Percentiles rank a stretch among this genome's conserved stretches.
phyloP scores from a whole-genome alignment of 1,140 invertebrate species.

The Diachasmimorpha longicaudata region DNA sequence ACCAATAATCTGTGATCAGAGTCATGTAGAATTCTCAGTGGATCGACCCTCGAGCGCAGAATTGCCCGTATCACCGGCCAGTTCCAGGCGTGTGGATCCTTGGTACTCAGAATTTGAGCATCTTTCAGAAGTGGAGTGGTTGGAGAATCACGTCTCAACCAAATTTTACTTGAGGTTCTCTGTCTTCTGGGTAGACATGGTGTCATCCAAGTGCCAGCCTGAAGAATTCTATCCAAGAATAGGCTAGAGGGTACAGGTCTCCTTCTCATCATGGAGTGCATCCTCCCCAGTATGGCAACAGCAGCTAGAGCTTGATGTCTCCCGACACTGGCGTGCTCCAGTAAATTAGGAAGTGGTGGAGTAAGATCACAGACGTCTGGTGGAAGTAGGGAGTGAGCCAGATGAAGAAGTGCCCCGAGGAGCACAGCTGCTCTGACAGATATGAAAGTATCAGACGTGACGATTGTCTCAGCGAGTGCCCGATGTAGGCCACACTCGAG shows the following conservation, averaged over 20 bases:
- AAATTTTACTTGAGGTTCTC: slow-evolving; percentile 46
- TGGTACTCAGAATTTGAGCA: slow-evolving; percentile 66
- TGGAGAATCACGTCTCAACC: slow-evolving; percentile 53
- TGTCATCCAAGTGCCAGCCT: slow-evolving; percentile 52
- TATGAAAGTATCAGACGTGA: slow-evolving; percentile 85
- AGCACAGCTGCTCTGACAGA: slow-evolving; percentile 90
- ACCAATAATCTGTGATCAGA: slow-evolving; percentile 80
- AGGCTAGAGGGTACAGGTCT: slow-evolving; percentile 80
- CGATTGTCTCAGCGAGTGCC: slow-evolving; percentile 90
- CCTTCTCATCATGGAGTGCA: slow-evolving; percentile 80
- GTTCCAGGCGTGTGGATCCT: slow-evolving; percentile 68
- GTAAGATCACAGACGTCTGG: slow-evolving; percentile 82
- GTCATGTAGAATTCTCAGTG: slow-evolving; percentile 61
- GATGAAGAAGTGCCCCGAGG: slow-evolving; percentile 84
- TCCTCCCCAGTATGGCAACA: slow-evolving; percentile 76
- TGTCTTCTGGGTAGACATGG: slow-evolving; percentile 47
- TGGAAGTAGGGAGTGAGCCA: slow-evolving; percentile 84
- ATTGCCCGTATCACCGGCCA: slow-evolving; percentile 70
- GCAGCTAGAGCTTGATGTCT: slow-evolving; percentile 81
- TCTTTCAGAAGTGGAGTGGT: slow-evolving; percentile 65
- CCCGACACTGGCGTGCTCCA: slow-evolving; percentile 78
- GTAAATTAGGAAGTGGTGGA: slow-evolving; percentile 80
- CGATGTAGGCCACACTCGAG: slow-evolving; percentile 85
- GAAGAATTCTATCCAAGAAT: slow-evolving; percentile 83
- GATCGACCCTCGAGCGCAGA: slow-evolving; percentile 57